These are phyloP conservation scores for Lethenteron reissneri DNA, from an alignment of 2,113 vertebrate genomes.

Conservation along the genomic window DNA sequence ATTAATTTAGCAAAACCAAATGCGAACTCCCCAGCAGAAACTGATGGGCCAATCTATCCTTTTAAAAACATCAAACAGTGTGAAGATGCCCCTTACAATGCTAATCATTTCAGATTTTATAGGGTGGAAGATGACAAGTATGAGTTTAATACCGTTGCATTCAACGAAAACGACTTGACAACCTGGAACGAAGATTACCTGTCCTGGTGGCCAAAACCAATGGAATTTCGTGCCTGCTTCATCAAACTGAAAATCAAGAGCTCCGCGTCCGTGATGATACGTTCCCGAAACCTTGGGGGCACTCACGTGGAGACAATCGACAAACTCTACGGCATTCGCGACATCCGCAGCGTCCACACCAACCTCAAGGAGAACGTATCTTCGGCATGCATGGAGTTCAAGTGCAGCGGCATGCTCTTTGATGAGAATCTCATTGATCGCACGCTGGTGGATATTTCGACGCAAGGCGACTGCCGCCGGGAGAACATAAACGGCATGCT, in stretches of 20 bases:
- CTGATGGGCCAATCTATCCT: constrained; percentile 66
- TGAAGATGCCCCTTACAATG: constrained; percentile 52
- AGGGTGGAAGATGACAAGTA: constrained; percentile 72
- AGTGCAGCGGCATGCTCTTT: constrained; percentile 85
- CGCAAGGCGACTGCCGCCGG: constrained; percentile 64
- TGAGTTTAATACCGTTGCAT: constrained; percentile 75
- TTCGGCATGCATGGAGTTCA: constrained; percentile 75
- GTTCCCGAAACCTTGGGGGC: constrained; percentile 80
- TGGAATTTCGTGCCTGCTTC: constrained; percentile 87
- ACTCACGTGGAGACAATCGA: constrained; percentile 66
- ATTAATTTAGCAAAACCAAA: constrained; percentile 71
- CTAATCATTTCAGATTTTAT: constrained; percentile 73
- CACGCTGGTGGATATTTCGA: constrained; percentile 62
- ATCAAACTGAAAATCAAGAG: constrained; percentile 67
- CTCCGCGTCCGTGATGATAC: constrained; percentile 57
- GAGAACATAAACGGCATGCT: constrained; percentile 56
- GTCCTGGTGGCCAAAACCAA: constrained; percentile 90
- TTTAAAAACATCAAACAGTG: constrained; percentile 60
- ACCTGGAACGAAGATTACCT: constrained; percentile 91
- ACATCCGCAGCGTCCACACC: constrained; percentile 59
- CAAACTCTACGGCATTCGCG: constrained; percentile 73
- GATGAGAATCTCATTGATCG: constrained; percentile 83
- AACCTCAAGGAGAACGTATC: constrained; percentile 32
- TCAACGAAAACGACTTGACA: constrained; percentile 83
- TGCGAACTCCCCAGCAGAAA: constrained; percentile 48